Evolutionary conservation across 2,888 invertebrate genomes (phyloP).

Genomic region (Chrysolina oricalcia): DNA sequence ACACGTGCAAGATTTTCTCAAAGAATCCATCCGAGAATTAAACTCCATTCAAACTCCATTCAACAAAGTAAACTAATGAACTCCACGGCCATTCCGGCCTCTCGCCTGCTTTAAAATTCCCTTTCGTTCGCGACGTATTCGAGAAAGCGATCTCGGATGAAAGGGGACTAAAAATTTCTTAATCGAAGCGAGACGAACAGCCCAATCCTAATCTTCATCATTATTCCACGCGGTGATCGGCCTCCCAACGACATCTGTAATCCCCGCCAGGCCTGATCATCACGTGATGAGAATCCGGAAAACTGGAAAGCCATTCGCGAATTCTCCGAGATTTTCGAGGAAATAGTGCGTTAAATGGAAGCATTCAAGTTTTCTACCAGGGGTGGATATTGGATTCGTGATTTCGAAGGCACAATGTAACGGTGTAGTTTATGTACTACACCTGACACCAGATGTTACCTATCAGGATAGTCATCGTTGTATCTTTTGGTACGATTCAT

Average conservation of each 20-base stretch:
- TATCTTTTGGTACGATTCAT: too few species aligned
- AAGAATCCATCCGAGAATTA: neutral
- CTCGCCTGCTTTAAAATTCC: constrained; percentile 46
- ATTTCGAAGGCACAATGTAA: neutral
- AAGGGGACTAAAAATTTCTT: constrained; percentile 57
- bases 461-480: too few species aligned
- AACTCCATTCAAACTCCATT: neutral
- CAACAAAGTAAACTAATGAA: constrained; percentile 16
- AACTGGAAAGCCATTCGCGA: constrained; percentile 14
- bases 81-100: constrained; percentile 15
- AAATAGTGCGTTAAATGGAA: constrained; percentile 24
- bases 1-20: neutral
- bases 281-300: constrained; percentile 56
- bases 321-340: constrained; percentile 11
- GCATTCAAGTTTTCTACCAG: neutral
- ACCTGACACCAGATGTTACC: too few species aligned
- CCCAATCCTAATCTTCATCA: constrained; percentile 59
- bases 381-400: neutral
- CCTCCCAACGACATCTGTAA: constrained; percentile 57
- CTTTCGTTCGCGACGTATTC: constrained; percentile 17
- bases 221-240: constrained; percentile 54
- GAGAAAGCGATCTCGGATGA: constrained; percentile 42
- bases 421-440: too few species aligned
- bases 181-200: constrained; percentile 53
- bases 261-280: constrained; percentile 56